These are phyloP conservation scores for Gracilinanus agilis DNA, from an alignment of 2,113 vertebrate species.

Conservation along the genomic window DNA sequence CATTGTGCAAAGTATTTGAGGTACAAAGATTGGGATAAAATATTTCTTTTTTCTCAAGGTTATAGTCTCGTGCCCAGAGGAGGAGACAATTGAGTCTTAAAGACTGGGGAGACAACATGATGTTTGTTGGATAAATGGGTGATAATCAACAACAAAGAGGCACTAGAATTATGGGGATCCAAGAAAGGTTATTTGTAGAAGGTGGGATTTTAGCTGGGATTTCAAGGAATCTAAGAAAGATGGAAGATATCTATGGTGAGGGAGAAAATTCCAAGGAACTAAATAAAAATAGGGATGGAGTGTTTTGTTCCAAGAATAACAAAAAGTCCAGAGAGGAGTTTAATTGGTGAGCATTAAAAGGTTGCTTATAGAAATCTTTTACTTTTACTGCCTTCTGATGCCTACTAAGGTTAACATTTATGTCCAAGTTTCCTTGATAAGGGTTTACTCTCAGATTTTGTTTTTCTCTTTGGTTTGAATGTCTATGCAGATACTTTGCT, in stretches of 20 bases:
- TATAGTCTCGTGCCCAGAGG: not conserved
- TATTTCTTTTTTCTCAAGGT: not conserved
- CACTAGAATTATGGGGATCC: not conserved
- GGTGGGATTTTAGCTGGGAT: no score
- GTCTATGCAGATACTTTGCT: slow-evolving; percentile 26
- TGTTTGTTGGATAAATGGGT: not conserved
- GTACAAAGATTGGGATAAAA: not conserved
- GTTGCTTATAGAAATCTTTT: slow-evolving; percentile 7
- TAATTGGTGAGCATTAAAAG: not conserved
- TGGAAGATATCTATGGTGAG: not conserved
- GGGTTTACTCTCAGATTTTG: slow-evolving; percentile 31
- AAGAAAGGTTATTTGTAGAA: not conserved
- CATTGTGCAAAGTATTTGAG: not conserved
- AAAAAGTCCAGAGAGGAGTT: not conserved
- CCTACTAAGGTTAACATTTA: slow-evolving; percentile 18
- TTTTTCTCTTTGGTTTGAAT: slow-evolving; percentile 50
- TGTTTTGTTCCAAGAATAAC: not conserved
- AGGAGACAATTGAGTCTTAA: not conserved
- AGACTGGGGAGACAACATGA: not conserved
- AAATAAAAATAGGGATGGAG: not conserved
- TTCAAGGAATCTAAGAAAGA: not conserved
- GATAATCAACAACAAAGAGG: not conserved
- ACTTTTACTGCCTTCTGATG: slow-evolving; percentile 40
- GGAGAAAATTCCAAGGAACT: not conserved
- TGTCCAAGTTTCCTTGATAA: slow-evolving; percentile 49